Evolutionary conservation across 2,113 vertebrate genomes (phyloP).

Genomic region (Patagioenas fasciata): DNA sequence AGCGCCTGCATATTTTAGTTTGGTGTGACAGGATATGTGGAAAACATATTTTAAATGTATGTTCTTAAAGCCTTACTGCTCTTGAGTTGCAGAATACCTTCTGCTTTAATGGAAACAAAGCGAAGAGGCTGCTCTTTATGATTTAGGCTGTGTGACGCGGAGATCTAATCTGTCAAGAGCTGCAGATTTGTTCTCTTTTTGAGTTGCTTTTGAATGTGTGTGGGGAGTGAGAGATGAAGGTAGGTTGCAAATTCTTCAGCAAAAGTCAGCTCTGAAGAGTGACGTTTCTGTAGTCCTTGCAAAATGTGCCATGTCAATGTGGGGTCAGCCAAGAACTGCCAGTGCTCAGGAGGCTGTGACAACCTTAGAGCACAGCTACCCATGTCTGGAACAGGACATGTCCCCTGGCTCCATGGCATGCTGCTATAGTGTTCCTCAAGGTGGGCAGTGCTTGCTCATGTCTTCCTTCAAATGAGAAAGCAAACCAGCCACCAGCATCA

Average conservation of each 20-base stretch:
- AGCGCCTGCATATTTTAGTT: neutral
- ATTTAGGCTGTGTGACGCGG: neutral
- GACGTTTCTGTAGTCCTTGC: neutral
- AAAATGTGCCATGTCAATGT: neutral
- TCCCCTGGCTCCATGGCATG: neutral
- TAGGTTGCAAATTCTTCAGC: neutral
- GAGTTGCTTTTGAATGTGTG: neutral
- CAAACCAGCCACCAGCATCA: neutral
- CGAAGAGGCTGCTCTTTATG: neutral
- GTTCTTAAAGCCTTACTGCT: neutral
- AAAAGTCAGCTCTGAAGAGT: neutral
- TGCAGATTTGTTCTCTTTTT: neutral
- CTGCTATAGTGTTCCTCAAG: neutral
- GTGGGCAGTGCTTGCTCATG: neutral
- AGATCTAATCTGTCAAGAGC: neutral
- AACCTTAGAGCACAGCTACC: neutral
- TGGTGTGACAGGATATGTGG: neutral
- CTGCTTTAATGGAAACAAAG: neutral
- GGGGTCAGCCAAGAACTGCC: neutral
- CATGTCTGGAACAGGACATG: fast-evolving
- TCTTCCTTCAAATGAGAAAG: neutral
- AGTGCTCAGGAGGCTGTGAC: neutral
- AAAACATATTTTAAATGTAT: neutral
- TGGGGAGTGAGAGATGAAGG: neutral
- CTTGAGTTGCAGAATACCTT: neutral